phyloP scores from a whole-genome alignment of 2,797 vertebrate species.

The Nothura maculosa region DNA sequence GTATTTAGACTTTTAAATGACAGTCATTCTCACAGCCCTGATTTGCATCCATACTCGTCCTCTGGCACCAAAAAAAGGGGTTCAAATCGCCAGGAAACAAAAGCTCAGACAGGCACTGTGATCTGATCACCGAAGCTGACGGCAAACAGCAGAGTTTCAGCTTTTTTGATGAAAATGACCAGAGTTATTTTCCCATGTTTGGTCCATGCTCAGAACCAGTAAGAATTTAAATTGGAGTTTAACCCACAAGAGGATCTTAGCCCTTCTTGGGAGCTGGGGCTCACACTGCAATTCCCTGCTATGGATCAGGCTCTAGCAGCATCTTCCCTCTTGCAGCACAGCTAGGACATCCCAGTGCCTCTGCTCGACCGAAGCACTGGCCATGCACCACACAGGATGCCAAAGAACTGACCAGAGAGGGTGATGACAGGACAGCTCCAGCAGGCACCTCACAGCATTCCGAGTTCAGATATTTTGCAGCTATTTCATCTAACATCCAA shows the following conservation, averaged over 20 bases:
- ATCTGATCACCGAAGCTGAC: not conserved
- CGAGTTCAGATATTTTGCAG: not conserved
- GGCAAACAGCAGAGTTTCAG: not conserved
- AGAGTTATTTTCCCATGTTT: not conserved
- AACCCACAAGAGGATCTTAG: not conserved
- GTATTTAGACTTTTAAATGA: slow-evolving; percentile 54
- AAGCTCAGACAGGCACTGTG: not conserved
- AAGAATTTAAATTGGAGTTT: not conserved
- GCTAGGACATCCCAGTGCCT: not conserved
- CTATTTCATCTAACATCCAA: not conserved
- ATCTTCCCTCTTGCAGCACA: not conserved
- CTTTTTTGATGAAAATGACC: not conserved
- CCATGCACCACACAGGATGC: not conserved
- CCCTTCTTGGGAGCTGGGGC: not conserved
- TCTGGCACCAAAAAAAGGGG: not conserved
- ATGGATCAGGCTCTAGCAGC: not conserved
- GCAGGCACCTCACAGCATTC: not conserved
- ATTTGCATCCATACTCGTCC: slow-evolving; percentile 26
- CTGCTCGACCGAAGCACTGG: not conserved
- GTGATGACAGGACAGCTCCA: not conserved
- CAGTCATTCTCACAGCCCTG: slow-evolving; percentile 26
- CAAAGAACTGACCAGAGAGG: not conserved
- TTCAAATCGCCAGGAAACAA: slow-evolving; percentile 4
- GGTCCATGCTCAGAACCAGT: not conserved
- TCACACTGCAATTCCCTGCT: not conserved